Evolutionary conservation across 2,113 vertebrate species (phyloP).

Genomic region (Mesocricetus auratus): DNA sequence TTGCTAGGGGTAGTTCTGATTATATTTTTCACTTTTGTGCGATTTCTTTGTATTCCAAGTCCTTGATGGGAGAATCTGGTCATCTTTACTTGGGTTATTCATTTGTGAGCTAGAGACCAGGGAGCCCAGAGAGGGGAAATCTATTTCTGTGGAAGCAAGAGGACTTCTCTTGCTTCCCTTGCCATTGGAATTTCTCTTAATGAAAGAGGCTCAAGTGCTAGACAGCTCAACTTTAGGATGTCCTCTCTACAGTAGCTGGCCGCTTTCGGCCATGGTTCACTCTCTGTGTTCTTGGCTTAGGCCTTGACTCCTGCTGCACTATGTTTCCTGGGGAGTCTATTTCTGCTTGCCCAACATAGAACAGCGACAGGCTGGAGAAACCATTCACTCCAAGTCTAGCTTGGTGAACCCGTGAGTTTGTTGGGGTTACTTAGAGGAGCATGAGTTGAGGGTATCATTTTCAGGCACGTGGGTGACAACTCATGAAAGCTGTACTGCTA

Average conservation of each 20-base stretch:
- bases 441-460: not conserved
- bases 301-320: not conserved
- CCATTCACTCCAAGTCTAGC: not conserved
- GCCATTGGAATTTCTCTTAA: slow-evolving; percentile 4
- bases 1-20: slow-evolving; percentile 31
- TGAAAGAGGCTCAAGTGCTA: slow-evolving; percentile 17
- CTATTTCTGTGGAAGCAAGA: slow-evolving; percentile 36
- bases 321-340: not conserved
- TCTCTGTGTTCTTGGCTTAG: not conserved
- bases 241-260: not conserved
- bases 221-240: not conserved
- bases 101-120: slow-evolving; percentile 25
- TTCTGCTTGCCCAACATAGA: not conserved
- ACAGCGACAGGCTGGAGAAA: not conserved
- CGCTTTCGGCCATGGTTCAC: not conserved
- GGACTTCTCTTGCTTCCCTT: not conserved
- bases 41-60: slow-evolving; percentile 16
- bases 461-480: not conserved
- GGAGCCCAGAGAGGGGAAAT: not conserved
- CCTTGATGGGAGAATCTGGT: slow-evolving; percentile 3
- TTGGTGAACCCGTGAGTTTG: not conserved
- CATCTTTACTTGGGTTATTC: not conserved
- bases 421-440: not conserved
- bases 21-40: not conserved
- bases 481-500: not conserved